A percentile compares a stretch with the other conserved stretches of the same genome.
Evolutionary conservation across 2,113 vertebrate species (phyloP).

Genomic region (Pandion haliaetus): DNA sequence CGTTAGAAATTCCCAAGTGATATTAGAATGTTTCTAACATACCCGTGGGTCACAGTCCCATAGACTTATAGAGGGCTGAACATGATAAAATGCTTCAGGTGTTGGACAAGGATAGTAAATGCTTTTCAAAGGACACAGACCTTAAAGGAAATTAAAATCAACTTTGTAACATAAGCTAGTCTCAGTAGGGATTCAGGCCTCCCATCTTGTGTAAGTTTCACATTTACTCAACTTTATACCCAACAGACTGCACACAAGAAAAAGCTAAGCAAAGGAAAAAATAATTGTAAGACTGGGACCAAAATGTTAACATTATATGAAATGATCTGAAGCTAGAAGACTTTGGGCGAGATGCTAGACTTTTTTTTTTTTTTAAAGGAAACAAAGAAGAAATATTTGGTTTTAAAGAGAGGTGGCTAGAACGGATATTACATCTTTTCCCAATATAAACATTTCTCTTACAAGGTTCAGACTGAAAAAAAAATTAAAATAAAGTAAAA

Average conservation of each 20-base stretch:
- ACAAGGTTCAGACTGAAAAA: not conserved
- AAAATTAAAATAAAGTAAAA: not conserved
- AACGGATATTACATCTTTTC: not conserved
- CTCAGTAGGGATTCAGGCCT: not conserved
- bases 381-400: not conserved
- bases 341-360: not conserved
- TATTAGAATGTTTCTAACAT: not conserved
- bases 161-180: conserved; percentile 14
- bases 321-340: not conserved
- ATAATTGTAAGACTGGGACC: not conserved
- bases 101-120: not conserved
- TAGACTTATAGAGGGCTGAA: not conserved
- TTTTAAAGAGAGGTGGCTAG: not conserved
- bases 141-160: conserved; percentile 55
- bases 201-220: not conserved
- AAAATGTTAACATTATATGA: not conserved
- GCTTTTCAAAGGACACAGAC: not conserved
- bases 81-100: conserved; percentile 29
- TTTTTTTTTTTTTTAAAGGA: not conserved
- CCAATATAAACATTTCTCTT: not conserved
- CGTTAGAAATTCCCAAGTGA: not conserved
- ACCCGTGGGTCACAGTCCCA: not conserved
- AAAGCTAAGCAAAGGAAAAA: not conserved
- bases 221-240: not conserved
- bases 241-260: not conserved